Base-by-base conservation (phyloP, 2,888 invertebrate species). In the Hesperia comma region DNA sequence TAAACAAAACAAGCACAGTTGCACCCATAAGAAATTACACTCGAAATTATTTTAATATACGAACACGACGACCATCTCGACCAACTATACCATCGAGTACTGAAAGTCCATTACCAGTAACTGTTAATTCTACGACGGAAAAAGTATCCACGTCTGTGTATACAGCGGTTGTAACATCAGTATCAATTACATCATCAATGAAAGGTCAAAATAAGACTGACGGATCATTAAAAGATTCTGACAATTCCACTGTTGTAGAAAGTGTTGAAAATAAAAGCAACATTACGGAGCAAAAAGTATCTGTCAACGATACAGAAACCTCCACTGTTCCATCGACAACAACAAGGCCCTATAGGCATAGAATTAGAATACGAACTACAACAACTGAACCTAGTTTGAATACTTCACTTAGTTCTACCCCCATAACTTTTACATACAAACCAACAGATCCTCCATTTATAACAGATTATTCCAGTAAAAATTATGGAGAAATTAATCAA, bases 141-240 rank as follows among this genome's bases (percentile, higher is more conserved):
- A 90, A 90, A 74, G 82, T 86, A 46, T 85, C 93, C 7, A 91
- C 93, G n/a, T 86, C 92, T 49, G 89, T 93, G 6, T 93, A 92
- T 67, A 93, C 93, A 6, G 93, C 93, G 3, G 93, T 93, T 46
- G 93, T 93, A 0, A 93, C 93, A 37, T 93, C 93, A 49, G 87
- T 93, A 17, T 93, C 93, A 7, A 91, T 93, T 71, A 93, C 93
- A 32, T 93, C 93, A 3, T 93, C 93, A 26, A 88, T 92, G 77
- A 93, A 92, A 81, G 91, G 87, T 6, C 84, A 83, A 68, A 93
- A 93, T 72, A 91, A 85, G 79, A 92, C 92, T 14, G 92, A 93
- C 69, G 70, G 72, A 8, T 56, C 68, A 17, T 53, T 71, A 4
- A 84, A 80, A 72, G 87, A 86, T 53, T 60, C 69, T 7, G 82